These are phyloP conservation scores for Poeciliopsis turneri DNA, from an alignment of 2,797 vertebrate species.

Conservation along the genomic window DNA sequence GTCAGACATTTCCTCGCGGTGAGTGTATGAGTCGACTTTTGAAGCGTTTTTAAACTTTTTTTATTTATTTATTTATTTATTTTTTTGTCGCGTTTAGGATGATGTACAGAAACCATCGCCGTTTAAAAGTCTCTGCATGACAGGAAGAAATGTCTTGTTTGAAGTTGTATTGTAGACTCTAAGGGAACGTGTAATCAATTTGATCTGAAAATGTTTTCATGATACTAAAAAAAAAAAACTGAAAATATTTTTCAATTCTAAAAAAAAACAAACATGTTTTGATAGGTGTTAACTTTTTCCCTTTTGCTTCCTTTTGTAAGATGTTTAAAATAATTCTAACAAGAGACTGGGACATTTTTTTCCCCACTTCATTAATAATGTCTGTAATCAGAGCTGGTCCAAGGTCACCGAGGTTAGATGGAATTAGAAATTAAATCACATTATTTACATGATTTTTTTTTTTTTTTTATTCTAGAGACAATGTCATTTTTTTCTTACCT, in stretches of 20 bases:
- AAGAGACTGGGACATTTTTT: neutral
- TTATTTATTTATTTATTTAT: too few relatives aligned
- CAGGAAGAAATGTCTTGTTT: neutral
- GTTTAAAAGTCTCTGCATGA: neutral
- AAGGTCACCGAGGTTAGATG: neutral
- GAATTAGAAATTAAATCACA: neutral
- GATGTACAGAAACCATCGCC: neutral
- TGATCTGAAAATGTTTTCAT: neutral
- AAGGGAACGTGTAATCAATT: too few relatives aligned
- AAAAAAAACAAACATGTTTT: neutral
- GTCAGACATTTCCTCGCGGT: conserved; percentile 35
- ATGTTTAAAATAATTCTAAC: neutral
- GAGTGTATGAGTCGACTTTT: conserved; percentile 6
- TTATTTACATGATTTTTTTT: too few relatives aligned
- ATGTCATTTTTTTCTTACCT: neutral
- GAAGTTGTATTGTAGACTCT: neutral
- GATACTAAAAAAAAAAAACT: too few relatives aligned
- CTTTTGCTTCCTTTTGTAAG: neutral
- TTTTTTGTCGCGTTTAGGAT: neutral
- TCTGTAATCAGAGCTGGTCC: neutral
- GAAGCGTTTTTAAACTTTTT: neutral
- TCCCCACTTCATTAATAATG: neutral
- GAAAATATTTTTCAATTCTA: neutral
- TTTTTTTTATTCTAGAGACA: neutral
- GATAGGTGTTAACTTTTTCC: neutral